A percentile compares a stretch with the other conserved stretches of the same genome.
Conservation (phyloP, 2,113 vertebrate genomes). For the Xiphophorus hellerii region DNA sequence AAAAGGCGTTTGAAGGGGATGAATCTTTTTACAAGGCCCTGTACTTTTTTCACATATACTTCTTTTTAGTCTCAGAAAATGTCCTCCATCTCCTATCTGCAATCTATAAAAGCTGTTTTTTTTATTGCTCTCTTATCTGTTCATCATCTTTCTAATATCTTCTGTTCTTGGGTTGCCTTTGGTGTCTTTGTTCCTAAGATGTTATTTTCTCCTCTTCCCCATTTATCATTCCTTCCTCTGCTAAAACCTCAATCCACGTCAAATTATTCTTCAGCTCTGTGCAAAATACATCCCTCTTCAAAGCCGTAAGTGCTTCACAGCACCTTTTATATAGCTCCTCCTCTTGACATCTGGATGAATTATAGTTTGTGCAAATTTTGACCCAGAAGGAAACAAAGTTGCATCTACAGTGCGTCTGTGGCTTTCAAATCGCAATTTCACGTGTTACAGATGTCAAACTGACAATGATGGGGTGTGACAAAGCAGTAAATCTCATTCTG, state of each 20-base stretch:
- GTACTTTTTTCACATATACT: neutral
- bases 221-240: neutral
- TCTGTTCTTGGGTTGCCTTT: too few species aligned
- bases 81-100: too few species aligned
- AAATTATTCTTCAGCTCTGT: neutral
- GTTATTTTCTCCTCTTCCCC: neutral
- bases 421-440: neutral
- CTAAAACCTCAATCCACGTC: neutral
- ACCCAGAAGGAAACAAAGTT: neutral
- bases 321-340: neutral
- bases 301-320: neutral
- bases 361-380: constrained; percentile 1
- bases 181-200: too few species aligned
- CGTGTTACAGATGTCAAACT: neutral
- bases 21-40: too few species aligned
- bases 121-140: too few species aligned
- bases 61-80: neutral
- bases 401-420: neutral
- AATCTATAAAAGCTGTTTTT: too few species aligned
- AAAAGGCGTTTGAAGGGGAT: too few species aligned
- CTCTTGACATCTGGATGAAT: neutral
- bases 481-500: constrained; percentile 5
- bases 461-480: constrained; percentile 5
- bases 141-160: too few species aligned
- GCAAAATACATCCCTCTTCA: neutral